Conservation (phyloP, 2,113 vertebrate genomes). For the Myrmecophaga tridactyla region DNA sequence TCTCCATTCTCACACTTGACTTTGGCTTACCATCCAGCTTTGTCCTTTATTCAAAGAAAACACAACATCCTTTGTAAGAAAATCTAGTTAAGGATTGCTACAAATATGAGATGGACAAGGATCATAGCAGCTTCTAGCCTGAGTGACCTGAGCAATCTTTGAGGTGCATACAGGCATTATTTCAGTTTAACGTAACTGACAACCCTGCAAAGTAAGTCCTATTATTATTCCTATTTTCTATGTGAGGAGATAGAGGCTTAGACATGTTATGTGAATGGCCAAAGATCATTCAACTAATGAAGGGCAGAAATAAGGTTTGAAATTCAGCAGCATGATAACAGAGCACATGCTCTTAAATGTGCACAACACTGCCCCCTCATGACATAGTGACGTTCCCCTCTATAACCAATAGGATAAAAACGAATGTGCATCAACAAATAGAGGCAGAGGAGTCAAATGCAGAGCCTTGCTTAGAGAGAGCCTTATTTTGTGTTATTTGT, state of each 20-base stretch:
- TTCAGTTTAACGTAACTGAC: not conserved
- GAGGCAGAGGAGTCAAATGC: not conserved
- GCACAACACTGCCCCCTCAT: not conserved
- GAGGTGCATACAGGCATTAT: not conserved
- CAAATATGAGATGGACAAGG: not conserved
- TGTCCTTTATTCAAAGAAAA: not conserved
- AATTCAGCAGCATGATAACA: not conserved
- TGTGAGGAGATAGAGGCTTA: not conserved
- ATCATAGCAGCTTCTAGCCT: not conserved
- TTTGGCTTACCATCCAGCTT: not conserved
- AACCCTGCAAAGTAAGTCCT: not conserved
- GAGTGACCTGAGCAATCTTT: not conserved
- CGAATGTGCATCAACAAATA: no score
- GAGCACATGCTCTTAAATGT: no score
- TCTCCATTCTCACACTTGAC: not conserved
- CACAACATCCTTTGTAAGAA: not conserved
- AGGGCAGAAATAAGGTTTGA: not conserved
- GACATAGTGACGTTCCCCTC: not conserved
- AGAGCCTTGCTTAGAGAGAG: not conserved
- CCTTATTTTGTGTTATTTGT: not conserved
- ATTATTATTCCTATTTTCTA: not conserved
- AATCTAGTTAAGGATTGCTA: not conserved
- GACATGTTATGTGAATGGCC: not conserved
- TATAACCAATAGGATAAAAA: not conserved
- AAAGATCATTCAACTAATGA: not conserved